Conservation (phyloP, 2,888 invertebrate genomes). For the Anarsia innoxiella region DNA sequence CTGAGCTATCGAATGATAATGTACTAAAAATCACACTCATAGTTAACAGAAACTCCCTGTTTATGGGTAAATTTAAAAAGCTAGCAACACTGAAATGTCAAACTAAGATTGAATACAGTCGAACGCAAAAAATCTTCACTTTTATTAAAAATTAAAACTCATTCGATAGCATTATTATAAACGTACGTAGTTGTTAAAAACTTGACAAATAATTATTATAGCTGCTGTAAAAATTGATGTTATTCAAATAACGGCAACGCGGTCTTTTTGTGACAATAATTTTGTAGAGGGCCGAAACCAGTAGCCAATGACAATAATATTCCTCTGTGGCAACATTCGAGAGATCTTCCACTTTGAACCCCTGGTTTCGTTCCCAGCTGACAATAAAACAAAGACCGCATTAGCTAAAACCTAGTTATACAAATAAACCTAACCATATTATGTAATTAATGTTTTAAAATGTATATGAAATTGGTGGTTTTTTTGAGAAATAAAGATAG, state of each 20-base stretch:
- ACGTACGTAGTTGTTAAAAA: neutral
- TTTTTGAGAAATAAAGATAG: slow-evolving; percentile 68
- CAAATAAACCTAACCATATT: slow-evolving; percentile 46
- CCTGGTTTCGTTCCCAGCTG: no score
- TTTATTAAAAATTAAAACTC: no score
- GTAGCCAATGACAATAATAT: no score
- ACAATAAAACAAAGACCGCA: no score
- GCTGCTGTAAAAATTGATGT: slow-evolving; percentile 1
- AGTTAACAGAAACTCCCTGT: neutral
- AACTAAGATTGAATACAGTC: no score
- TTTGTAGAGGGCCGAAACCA: neutral
- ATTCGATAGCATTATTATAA: neutral
- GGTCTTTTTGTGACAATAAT: neutral
- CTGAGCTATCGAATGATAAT: neutral
- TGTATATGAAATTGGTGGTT: slow-evolving; percentile 69
- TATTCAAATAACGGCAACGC: no score
- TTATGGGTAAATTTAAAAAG: neutral
- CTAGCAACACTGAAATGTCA: slow-evolving; percentile 3
- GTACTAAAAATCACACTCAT: no score
- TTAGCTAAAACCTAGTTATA: slow-evolving; percentile 34
- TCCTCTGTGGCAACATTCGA: no score
- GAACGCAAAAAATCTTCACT: no score
- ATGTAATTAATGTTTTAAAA: slow-evolving; percentile 57
- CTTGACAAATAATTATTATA: neutral
- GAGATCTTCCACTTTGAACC: no score